phyloP scores from a whole-genome alignment of 1,140 invertebrate genomes.

The Ceratosolen fusciceps region DNA sequence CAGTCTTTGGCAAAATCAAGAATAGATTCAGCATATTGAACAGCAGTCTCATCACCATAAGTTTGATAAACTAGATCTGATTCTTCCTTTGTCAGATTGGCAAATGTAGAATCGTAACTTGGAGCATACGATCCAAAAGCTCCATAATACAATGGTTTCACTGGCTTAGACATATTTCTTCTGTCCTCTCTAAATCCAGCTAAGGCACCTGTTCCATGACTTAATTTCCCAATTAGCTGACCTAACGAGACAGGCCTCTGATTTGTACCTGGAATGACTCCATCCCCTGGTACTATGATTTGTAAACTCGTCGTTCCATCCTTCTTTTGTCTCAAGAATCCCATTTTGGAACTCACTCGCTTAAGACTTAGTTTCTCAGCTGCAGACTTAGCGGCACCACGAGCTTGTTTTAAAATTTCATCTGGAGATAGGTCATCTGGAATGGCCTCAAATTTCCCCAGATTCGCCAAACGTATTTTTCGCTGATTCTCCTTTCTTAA shows the following conservation, averaged over 20 bases:
- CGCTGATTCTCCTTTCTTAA: conserved; percentile 69
- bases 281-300: conserved; percentile 86
- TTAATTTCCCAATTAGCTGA: conserved; percentile 84
- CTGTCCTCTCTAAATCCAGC: conserved; percentile 89
- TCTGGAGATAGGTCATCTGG: conserved; percentile 85
- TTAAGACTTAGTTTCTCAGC: conserved; percentile 76
- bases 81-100: conserved; percentile 94
- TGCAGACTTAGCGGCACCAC: conserved; percentile 78
- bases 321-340: conserved; percentile 83
- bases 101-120: conserved; percentile 94
- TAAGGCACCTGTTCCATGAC: conserved; percentile 81
- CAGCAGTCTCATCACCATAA: conserved; percentile 90
- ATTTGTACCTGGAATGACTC: conserved; percentile 77
- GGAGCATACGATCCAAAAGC: conserved; percentile 96
- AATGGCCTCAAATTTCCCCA: conserved; percentile 83
- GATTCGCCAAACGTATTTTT: conserved; percentile 70
- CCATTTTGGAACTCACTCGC: conserved; percentile 79
- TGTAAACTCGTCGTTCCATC: conserved; percentile 92
- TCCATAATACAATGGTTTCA: conserved; percentile 94
- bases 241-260: conserved; percentile 89
- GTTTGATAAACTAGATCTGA: conserved; percentile 92
- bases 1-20: conserved; percentile 87
- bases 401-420: conserved; percentile 83
- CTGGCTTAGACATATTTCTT: conserved; percentile 88
- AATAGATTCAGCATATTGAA: conserved; percentile 90